Evolutionary conservation across 2,113 vertebrate species (phyloP).

Genomic region (Psophia crepitans): DNA sequence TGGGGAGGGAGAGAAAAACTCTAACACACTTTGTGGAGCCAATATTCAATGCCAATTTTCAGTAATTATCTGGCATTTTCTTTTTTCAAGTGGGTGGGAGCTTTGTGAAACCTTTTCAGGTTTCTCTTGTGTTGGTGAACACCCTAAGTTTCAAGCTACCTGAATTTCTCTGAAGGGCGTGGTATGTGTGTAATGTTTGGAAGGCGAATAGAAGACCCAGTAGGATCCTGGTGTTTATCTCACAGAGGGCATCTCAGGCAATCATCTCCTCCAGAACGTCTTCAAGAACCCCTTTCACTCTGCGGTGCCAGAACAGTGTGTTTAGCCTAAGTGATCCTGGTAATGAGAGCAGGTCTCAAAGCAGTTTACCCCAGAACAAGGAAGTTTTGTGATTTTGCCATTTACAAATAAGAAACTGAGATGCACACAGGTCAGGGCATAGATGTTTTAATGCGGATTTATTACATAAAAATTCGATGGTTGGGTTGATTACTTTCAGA

Average conservation of each 20-base stretch:
- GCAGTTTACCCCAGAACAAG: background rate
- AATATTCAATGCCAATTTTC: conserved; percentile 56
- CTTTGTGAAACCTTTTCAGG: conserved; percentile 45
- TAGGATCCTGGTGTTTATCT: conserved; percentile 35
- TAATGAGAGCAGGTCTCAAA: conserved; percentile 8
- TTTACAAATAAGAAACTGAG: background rate
- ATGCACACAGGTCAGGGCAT: background rate
- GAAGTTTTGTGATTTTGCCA: background rate
- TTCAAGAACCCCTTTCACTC: conserved; percentile 9
- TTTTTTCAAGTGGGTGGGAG: conserved; percentile 60
- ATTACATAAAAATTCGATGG: background rate
- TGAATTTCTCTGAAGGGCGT: conserved; percentile 42
- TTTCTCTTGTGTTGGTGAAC: background rate
- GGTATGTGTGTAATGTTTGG: background rate
- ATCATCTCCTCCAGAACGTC: background rate
- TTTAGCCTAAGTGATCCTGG: background rate
- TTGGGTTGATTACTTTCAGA: background rate
- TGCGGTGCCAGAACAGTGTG: background rate
- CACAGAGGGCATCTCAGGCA: conserved; percentile 44
- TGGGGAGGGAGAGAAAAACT: background rate
- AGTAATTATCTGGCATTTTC: conserved; percentile 59
- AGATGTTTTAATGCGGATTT: background rate
- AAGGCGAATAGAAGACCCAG: conserved; percentile 30
- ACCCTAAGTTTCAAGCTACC: background rate
- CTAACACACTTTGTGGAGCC: background rate